Evolutionary conservation across 2,113 vertebrate genomes (phyloP), one percentile per base, ranked within the genome.

Genomic region (Chascanopsetta lugubris): DNA sequence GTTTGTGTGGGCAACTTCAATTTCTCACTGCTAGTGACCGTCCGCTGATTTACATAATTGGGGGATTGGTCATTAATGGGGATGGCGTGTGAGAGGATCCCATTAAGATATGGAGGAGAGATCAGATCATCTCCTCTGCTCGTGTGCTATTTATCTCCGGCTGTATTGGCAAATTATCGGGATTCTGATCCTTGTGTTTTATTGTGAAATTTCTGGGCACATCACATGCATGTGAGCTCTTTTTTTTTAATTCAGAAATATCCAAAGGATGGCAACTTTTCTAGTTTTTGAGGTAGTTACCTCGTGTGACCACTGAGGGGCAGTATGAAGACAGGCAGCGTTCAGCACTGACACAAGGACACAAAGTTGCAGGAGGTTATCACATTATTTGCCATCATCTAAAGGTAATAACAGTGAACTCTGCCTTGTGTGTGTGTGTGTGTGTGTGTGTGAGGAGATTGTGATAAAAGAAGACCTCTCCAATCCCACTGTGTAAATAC

Each of bases 31-130:
- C 79, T 88, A 82, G 73, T 84, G 85, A 72, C 62, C 66, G 69
- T 36, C 69, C 61, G 78, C 70, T 80, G 76, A 92, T 92, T 91
- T 91, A 87, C 90, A 92, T 92, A 92, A 92, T 93, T 91, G 90
- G 75, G 80, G 72, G 77, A 78, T 78, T 87, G 87, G 86, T 84
- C 89, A 90, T 92, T 91, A 87, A 91, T 87, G 49, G 86, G 79
- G 85, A 84, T 82, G 76, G 74, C 72, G 76, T 57, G 75, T 83
- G 79, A 89, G 88, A 89, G 89, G 87, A 89, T 91, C 85, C 86
- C 78, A 90, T 91, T 91, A 89, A 90, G 89, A 91, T 89, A 90
- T 85, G 87, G 84, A 89, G 86, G n/a, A 78, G 84, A 87, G 84
- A 91, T 91, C 86, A 86, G 87, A 89, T 89, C 83, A 80, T 83